Conservation (phyloP, 2,888 invertebrate species). For the Meganola albula region DNA sequence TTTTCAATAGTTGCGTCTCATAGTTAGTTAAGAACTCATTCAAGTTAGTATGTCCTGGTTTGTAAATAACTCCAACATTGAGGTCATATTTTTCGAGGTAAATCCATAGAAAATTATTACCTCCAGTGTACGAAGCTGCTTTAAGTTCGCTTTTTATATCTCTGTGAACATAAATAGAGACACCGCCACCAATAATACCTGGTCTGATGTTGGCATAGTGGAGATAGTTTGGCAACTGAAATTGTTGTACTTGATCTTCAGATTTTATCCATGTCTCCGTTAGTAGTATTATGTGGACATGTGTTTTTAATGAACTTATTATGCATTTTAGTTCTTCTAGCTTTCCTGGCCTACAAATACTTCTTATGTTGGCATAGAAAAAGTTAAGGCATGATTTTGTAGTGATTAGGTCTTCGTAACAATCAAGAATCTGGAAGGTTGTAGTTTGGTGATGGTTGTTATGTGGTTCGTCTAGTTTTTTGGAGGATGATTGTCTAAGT, state of each 20-base stretch:
- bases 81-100: conserved; percentile 1
- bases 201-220: conserved; percentile 5
- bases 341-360: conserved; percentile 3
- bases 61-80: conserved; percentile 5
- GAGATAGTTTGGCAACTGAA: conserved; percentile 4
- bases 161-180: conserved; percentile 4
- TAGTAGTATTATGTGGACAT: conserved; percentile 2
- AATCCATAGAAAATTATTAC: conserved; percentile 7
- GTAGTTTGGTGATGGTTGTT: conserved; percentile 2
- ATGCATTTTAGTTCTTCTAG: conserved; percentile 6
- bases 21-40: conserved; percentile 1
- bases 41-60: conserved; percentile 6
- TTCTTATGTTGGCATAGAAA: conserved; percentile 2
- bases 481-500: no score
- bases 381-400: conserved; percentile 1
- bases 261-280: conserved; percentile 7
- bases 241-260: conserved; percentile 3
- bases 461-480: conserved; percentile 5
- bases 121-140: conserved; percentile 3
- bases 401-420: conserved; percentile 1
- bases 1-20: neutral
- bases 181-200: conserved; percentile 4
- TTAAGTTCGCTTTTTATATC: conserved; percentile 2
- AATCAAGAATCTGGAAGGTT: conserved; percentile 6
- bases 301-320: conserved; percentile 2